phyloP scores from a whole-genome alignment of 1,140 invertebrate species.

The Lineus longissimus region DNA sequence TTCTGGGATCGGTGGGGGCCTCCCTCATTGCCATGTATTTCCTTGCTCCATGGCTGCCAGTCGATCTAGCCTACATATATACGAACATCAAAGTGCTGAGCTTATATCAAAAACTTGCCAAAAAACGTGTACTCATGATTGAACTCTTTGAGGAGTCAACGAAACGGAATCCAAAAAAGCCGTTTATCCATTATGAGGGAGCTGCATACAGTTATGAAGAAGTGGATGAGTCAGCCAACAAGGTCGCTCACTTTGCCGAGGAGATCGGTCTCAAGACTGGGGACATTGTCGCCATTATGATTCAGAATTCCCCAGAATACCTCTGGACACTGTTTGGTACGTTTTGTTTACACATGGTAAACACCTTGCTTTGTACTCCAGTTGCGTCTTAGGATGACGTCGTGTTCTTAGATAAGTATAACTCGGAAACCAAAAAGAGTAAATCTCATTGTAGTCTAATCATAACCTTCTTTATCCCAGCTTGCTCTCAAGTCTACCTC shows the following conservation, averaged over 20 bases:
- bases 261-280: constrained; percentile 24
- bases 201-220: constrained; percentile 32
- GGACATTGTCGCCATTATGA: constrained; percentile 34
- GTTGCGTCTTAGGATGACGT: too few species aligned
- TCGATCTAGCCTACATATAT: not conserved
- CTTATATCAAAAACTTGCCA: not conserved
- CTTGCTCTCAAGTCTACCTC: too few species aligned
- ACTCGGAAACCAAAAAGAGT: too few species aligned
- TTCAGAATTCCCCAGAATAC: constrained; percentile 39
- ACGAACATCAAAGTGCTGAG: not conserved
- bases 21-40: not conserved
- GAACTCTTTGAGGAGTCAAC: constrained; percentile 27
- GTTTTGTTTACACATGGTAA: not conserved
- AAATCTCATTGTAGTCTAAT: too few species aligned
- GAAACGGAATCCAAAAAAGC: constrained; percentile 26
- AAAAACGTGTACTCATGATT: not conserved
- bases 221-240: constrained; percentile 36
- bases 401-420: too few species aligned
- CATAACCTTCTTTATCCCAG: too few species aligned
- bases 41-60: not conserved
- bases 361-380: too few species aligned
- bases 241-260: constrained; percentile 31
- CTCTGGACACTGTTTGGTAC: constrained; percentile 45
- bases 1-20: not conserved
- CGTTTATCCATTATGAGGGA: not conserved